Base-by-base conservation (phyloP, 2,113 vertebrate species). In the Argyrosomus japonicus region DNA sequence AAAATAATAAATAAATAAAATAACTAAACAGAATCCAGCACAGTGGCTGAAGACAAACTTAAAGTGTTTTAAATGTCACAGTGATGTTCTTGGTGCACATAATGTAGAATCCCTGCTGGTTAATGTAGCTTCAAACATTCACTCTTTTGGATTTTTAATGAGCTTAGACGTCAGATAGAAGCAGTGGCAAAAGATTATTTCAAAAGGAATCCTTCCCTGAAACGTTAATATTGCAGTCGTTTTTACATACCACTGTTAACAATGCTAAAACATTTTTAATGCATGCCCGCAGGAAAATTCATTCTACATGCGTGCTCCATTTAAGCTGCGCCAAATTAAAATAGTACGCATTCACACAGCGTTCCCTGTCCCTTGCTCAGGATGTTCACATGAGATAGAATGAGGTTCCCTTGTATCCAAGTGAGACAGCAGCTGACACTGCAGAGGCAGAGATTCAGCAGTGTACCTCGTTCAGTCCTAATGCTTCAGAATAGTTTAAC, bases 401-500 rank as follows among this genome's bases (percentile, higher is more conserved):
- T 53, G 70, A 92, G 89, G 68, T 81, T 86, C 67, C 72, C 51
- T 15, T 48, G 76, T 71, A 80, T 64, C 71, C 54, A 25, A 86
- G 73, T 40, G 70, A 91, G 91, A 90, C 89, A 86, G 89, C 81
- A 71, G 91, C 90, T 91, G 91, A 92, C 91, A 93, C 70, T 71
- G 89, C 88, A 81, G 84, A 87, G 82, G 80, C 85, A 67, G 64
- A 68, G 79, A 87, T 71, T 91, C 85, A 60, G 73, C 84, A 36
- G 43, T 56, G 81, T 45, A 79, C 79, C 62, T 74, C 67, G 9
- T 77, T 74, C 88, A 61, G 73, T 86, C 87, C 86, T 81, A 86
- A 79, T 45, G 88, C 87, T 81, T 93, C 91, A 88, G 84, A 90
- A 91, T 83, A 90, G 89, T 89, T 91, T 84, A 92, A 90, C 78